Evolutionary conservation across 2,797 vertebrate genomes (phyloP).

Genomic region (Pelobates cultripes): DNA sequence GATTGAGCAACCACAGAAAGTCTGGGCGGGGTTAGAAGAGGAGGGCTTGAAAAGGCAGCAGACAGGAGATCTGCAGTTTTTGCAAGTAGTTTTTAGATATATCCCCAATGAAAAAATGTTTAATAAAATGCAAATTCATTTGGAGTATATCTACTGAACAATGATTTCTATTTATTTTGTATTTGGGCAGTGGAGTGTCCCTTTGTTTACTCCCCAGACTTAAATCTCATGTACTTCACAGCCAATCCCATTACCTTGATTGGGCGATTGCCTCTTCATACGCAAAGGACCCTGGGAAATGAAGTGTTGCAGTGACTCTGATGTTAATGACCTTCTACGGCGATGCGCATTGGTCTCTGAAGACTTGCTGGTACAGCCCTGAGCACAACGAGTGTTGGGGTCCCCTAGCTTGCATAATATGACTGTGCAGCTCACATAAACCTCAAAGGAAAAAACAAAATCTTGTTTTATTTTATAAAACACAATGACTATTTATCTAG

Average conservation of each 20-base stretch:
- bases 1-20: no score
- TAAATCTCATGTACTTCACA: not conserved
- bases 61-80: no score
- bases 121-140: no score
- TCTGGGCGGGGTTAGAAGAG: no score
- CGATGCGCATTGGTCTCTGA: not conserved
- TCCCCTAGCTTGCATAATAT: conserved; percentile 67
- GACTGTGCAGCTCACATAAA: conserved; percentile 75
- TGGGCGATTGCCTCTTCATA: conserved; percentile 38
- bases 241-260: conserved; percentile 18
- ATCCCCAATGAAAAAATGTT: no score
- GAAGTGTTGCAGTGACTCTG: conserved; percentile 64
- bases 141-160: no score
- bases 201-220: no score
- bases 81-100: no score
- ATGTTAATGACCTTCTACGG: conserved; percentile 51
- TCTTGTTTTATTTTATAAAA: not conserved
- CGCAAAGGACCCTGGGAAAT: conserved; percentile 72
- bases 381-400: conserved; percentile 68
- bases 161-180: no score
- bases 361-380: conserved; percentile 64
- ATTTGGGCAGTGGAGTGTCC: no score
- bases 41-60: no score
- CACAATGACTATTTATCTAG: not conserved
- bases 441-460: conserved; percentile 58